Conservation (phyloP, 2,888 invertebrate species). For the Harmothoe impar region DNA sequence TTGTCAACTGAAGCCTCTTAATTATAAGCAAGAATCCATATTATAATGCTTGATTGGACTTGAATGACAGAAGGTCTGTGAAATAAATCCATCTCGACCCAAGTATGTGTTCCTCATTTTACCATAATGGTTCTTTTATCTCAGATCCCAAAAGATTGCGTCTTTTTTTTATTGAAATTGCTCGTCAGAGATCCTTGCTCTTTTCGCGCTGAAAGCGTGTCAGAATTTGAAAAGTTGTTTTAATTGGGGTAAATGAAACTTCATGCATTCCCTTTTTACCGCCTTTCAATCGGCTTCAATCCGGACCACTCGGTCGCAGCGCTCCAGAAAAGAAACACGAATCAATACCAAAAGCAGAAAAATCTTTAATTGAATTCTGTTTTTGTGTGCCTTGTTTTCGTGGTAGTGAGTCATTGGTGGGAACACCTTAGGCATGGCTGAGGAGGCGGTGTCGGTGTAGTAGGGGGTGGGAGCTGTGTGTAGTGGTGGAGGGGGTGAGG, state of each 20-base stretch:
- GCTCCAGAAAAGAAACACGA: background rate
- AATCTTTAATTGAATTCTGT: conserved; percentile 51
- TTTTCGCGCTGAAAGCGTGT: conserved; percentile 26
- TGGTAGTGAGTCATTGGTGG: conserved; percentile 50
- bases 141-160: background rate
- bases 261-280: conserved; percentile 14
- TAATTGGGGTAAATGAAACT: conserved; percentile 49
- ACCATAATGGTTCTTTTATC: conserved; percentile 31
- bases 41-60: background rate
- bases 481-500: background rate
- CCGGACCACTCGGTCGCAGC: conserved; percentile 8
- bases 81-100: conserved; percentile 34
- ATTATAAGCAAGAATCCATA: background rate
- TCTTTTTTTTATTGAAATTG: background rate
- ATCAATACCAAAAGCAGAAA: conserved; percentile 49
- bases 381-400: background rate
- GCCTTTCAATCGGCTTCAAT: conserved; percentile 30
- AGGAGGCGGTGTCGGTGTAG: background rate
- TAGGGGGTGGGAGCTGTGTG: background rate
- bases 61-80: background rate
- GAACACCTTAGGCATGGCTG: conserved; percentile 13
- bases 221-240: conserved; percentile 33
- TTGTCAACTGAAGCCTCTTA: conserved; percentile 33
- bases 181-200: conserved; percentile 35
- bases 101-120: conserved; percentile 40